Evolutionary conservation across 2,888 invertebrate species (phyloP).

Genomic region (Glomeris marginata): DNA sequence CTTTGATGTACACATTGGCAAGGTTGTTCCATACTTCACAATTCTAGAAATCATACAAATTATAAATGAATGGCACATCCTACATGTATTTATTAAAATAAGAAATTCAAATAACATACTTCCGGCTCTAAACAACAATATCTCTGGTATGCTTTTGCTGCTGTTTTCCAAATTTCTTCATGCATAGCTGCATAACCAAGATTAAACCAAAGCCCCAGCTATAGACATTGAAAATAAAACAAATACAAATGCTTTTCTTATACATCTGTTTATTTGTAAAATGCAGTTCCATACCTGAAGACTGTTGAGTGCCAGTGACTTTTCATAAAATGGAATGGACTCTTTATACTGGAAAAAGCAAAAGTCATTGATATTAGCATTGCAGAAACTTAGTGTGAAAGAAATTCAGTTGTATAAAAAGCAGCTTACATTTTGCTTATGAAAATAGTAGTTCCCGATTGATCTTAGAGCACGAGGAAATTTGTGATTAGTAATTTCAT

Average conservation of each 20-base stretch:
- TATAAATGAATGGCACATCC: not conserved
- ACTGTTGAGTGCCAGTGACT: constrained; percentile 69
- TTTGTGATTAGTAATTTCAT: constrained; percentile 65
- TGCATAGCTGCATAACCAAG: constrained; percentile 71
- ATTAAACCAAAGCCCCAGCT: constrained; percentile 70
- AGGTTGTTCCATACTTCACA: constrained; percentile 98
- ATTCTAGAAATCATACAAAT: constrained; percentile 38
- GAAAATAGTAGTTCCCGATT: constrained; percentile 63
- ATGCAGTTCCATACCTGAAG: constrained; percentile 46
- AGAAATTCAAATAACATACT: constrained; percentile 28
- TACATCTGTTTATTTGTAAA: not conserved
- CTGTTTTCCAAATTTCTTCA: constrained; percentile 61
- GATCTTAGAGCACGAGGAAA: constrained; percentile 76
- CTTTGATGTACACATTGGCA: constrained; percentile 78
- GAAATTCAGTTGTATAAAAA: constrained; percentile 11
- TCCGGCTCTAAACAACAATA: constrained; percentile 72
- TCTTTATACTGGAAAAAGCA: constrained; percentile 45
- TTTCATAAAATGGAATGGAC: constrained; percentile 64
- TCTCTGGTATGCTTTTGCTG: constrained; percentile 68
- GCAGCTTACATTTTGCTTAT: constrained; percentile 40
- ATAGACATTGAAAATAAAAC: constrained; percentile 66
- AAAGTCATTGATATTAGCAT: not conserved
- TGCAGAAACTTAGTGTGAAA: constrained; percentile 12
- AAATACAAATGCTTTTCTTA: constrained; percentile 29
- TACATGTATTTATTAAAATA: not conserved